Evolutionary conservation across 1,140 invertebrate species (phyloP).

Genomic region (Notospermus geniculatus): DNA sequence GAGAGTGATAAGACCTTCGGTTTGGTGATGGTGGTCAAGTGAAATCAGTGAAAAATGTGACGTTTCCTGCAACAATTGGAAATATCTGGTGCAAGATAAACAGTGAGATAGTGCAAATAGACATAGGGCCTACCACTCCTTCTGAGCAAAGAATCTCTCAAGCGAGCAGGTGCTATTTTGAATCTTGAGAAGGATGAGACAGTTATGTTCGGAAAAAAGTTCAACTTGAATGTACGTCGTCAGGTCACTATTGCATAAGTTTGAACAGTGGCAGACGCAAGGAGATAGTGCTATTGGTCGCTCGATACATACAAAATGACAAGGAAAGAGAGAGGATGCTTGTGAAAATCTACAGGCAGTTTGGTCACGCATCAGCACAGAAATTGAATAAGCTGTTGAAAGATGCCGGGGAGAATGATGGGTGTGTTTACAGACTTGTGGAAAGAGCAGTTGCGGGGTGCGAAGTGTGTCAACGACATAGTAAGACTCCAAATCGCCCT

Average conservation of each 20-base stretch:
- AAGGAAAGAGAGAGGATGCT: slow-evolving; percentile 11
- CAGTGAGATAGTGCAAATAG: slow-evolving; percentile 20
- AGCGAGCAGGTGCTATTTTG: slow-evolving; percentile 17
- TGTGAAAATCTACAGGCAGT: slow-evolving; percentile 23
- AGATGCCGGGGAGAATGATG: slow-evolving; percentile 11
- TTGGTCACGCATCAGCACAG: slow-evolving; percentile 25
- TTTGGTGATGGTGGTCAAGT: slow-evolving; percentile 25
- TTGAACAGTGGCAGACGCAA: neutral
- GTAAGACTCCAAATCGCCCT: too few species aligned
- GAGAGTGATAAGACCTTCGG: slow-evolving; percentile 15
- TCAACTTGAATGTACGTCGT: slow-evolving; percentile 24
- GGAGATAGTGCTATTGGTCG: neutral
- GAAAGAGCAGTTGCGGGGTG: slow-evolving; percentile 8
- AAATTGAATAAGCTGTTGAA: slow-evolving; percentile 16
- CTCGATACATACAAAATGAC: slow-evolving; percentile 5
- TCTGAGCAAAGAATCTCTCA: slow-evolving; percentile 20
- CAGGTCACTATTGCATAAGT: slow-evolving; percentile 24
- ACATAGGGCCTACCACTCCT: slow-evolving; percentile 27
- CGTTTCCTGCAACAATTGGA: slow-evolving; percentile 22
- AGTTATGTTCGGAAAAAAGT: slow-evolving; percentile 21
- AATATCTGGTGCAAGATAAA: slow-evolving; percentile 21
- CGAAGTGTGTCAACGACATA: too few species aligned
- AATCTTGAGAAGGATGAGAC: slow-evolving; percentile 22
- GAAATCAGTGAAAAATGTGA: slow-evolving; percentile 18
- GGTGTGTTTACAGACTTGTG: neutral